These are phyloP conservation scores for Fragum whitleyi DNA, from an alignment of 2,888 invertebrate species.

Conservation along the genomic window DNA sequence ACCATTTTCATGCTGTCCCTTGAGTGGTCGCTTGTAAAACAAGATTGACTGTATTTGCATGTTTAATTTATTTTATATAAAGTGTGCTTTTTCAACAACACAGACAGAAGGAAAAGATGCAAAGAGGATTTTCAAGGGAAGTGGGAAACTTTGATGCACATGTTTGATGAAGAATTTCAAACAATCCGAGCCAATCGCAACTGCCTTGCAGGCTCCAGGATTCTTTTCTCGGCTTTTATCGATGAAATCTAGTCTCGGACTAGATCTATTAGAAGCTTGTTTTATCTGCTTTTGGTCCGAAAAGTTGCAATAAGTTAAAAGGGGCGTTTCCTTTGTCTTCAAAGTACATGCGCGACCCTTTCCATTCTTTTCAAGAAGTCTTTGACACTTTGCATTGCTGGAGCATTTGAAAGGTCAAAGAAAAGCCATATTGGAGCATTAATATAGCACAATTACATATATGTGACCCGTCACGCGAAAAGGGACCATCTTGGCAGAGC, in stretches of 20 bases:
- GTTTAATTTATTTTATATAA: too few species aligned
- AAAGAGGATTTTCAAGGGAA: not conserved
- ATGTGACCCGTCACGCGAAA: too few species aligned
- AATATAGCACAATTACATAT: too few species aligned
- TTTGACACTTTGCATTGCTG: too few species aligned
- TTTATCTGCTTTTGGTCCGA: not conserved
- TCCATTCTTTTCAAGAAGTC: not conserved
- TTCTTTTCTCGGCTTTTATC: conserved; percentile 10
- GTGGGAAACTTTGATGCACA: conserved; percentile 5
- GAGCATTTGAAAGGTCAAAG: too few species aligned
- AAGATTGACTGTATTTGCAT: too few species aligned
- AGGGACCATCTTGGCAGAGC: too few species aligned
- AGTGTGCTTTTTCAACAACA: too few species aligned
- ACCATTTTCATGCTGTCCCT: too few species aligned
- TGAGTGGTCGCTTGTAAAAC: too few species aligned
- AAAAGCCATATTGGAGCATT: too few species aligned
- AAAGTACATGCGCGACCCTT: not conserved
- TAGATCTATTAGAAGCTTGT: not conserved
- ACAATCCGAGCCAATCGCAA: not conserved
- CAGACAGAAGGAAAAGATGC: too few species aligned
- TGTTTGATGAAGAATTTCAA: conserved; percentile 1
- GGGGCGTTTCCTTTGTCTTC: not conserved
- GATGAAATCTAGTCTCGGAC: conserved; percentile 13
- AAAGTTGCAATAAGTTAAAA: conserved; percentile 1
- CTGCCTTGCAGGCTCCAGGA: not conserved